A percentile compares a stretch with the other conserved stretches of the same genome.
phyloP scores from a whole-genome alignment of 2,888 invertebrate genomes.

The Lithodes maja region DNA sequence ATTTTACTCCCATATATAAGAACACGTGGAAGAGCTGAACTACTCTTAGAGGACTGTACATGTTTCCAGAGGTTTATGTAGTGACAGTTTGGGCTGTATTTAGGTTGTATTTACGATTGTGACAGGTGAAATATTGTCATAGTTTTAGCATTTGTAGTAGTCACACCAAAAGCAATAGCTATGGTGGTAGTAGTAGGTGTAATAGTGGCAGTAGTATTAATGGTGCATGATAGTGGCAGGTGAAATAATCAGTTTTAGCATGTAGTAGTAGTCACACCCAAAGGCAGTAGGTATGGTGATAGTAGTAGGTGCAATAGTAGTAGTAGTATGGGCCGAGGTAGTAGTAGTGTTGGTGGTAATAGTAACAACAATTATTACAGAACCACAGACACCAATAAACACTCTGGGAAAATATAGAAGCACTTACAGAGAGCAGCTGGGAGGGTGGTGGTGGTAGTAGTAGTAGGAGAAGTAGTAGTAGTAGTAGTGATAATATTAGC shows the following conservation, averaged over 20 bases:
- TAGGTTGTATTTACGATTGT: too few species aligned
- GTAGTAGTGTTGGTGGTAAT: not conserved
- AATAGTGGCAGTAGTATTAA: too few species aligned
- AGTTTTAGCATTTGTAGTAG: too few species aligned
- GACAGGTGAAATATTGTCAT: too few species aligned
- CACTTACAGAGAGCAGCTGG: not conserved
- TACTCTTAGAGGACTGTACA: too few species aligned
- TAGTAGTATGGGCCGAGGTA: not conserved
- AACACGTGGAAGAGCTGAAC: too few species aligned
- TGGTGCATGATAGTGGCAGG: too few species aligned
- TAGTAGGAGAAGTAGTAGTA: not conserved
- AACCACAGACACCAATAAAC: not conserved
- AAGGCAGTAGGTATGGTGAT: not conserved
- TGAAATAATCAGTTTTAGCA: too few species aligned
- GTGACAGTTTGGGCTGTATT: too few species aligned
- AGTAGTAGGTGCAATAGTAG: not conserved
- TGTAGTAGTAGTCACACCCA: not conserved
- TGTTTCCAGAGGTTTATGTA: too few species aligned
- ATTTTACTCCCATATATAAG: too few species aligned
- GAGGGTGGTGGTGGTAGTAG: not conserved
- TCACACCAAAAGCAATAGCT: not conserved
- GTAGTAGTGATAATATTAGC: not conserved
- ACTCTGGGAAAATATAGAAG: not conserved
- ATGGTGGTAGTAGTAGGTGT: not conserved
- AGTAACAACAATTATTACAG: not conserved